Conservation (phyloP, 64 coral and sea anemone species). For the Stichodactyla helianthus region DNA sequence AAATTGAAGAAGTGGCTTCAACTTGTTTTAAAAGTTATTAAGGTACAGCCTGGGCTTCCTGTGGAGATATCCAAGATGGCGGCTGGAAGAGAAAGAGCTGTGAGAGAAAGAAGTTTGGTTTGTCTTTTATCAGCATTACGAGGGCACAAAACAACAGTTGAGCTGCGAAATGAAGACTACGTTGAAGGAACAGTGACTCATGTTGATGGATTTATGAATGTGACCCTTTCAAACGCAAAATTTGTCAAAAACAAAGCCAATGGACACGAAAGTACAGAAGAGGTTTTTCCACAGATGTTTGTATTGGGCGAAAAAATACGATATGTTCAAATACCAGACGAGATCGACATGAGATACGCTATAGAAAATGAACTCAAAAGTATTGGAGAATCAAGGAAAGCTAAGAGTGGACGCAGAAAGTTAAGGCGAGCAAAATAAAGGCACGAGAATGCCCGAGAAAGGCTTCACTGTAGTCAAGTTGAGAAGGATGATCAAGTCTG, state of each 20-base stretch:
- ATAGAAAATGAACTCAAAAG: slow-evolving; percentile 78
- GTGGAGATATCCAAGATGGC: slow-evolving; percentile 49
- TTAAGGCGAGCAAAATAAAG: slow-evolving; percentile 8
- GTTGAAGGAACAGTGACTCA: slow-evolving; percentile 68
- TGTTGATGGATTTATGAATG: slow-evolving; percentile 98
- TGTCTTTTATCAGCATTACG: slow-evolving; percentile 82
- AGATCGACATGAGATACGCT: slow-evolving; percentile 92
- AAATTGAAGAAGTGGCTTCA: not conserved
- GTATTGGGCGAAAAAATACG: slow-evolving; percentile 81
- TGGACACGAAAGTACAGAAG: not conserved
- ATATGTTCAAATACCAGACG: slow-evolving; percentile 97
- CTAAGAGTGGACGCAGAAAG: slow-evolving; percentile 25
- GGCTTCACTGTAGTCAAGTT: not conserved
- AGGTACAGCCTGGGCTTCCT: not conserved
- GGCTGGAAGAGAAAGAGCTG: slow-evolving; percentile 66
- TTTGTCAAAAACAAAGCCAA: slow-evolving; percentile 61
- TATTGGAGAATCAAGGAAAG: slow-evolving; percentile 26
- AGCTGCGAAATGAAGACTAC: slow-evolving; percentile 86
- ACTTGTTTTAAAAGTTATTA: not conserved
- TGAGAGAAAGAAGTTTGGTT: slow-evolving; percentile 68
- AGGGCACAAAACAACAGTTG: slow-evolving; percentile 76
- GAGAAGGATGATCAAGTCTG: no score
- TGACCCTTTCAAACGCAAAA: slow-evolving; percentile 68
- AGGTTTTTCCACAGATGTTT: slow-evolving; percentile 77
- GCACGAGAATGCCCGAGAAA: not conserved